A percentile compares a stretch with the other conserved stretches of the same genome.
phyloP scores from a whole-genome alignment of 2,113 vertebrate genomes.

The Eptesicus fuscus region DNA sequence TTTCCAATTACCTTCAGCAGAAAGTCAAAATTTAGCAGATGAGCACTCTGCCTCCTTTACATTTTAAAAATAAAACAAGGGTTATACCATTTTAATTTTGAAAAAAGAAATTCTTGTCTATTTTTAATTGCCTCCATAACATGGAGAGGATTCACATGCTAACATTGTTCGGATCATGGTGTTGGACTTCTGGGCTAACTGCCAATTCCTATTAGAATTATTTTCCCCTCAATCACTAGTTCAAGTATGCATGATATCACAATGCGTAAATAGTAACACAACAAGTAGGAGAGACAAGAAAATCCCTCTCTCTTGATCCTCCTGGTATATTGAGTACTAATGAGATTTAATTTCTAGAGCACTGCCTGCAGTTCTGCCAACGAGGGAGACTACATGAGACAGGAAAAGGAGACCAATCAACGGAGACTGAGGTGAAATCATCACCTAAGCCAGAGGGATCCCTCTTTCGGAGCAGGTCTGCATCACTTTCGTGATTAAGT shows the following conservation, averaged over 20 bases:
- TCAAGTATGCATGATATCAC: conserved; percentile 55
- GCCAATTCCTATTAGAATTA: conserved; percentile 61
- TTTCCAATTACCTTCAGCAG: not conserved
- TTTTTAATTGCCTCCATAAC: not conserved
- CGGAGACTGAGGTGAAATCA: not conserved
- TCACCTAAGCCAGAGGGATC: not conserved
- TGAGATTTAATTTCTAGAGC: conserved; percentile 55
- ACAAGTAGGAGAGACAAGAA: conserved; percentile 28
- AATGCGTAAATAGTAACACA: conserved; percentile 51
- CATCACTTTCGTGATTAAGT: not conserved
- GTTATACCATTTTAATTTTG: not conserved
- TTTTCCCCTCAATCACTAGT: conserved; percentile 64
- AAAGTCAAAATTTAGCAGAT: not conserved
- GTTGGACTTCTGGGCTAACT: conserved; percentile 61
- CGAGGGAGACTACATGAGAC: not conserved
- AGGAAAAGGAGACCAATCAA: not conserved
- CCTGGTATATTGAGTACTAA: conserved; percentile 6
- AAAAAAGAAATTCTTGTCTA: conserved; percentile 33
- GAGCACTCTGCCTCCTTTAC: not conserved
- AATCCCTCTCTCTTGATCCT: conserved; percentile 22
- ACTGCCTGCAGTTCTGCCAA: not conserved
- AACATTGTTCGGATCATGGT: not conserved
- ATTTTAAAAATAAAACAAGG: conserved; percentile 38
- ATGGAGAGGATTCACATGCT: conserved; percentile 31
- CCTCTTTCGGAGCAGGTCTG: not conserved